Evolutionary conservation across 1,140 invertebrate species (phyloP).

Genomic region (Acromyrmex charruanus): DNA sequence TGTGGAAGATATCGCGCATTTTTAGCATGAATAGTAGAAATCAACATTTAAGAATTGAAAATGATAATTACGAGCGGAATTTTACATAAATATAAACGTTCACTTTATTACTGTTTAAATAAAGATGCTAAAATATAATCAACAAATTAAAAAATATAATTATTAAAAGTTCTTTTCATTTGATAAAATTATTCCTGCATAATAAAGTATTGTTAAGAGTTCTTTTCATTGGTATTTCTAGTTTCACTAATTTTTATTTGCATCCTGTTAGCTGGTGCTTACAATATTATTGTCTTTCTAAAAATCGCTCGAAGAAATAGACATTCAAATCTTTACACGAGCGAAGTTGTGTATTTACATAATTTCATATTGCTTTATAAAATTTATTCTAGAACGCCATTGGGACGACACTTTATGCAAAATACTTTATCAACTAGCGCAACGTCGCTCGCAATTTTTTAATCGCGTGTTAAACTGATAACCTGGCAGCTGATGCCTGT

Average conservation of each 20-base stretch:
- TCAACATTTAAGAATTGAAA: neutral
- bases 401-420: conserved; percentile 33
- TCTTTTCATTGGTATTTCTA: neutral
- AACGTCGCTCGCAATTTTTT: conserved; percentile 47
- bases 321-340: neutral
- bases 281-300: neutral
- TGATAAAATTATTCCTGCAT: too few species aligned
- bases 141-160: neutral
- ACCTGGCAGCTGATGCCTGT: conserved; percentile 16
- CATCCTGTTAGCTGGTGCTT: neutral
- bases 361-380: conserved; percentile 43
- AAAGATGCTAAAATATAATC: conserved; percentile 1
- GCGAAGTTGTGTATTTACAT: conserved; percentile 20
- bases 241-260: neutral
- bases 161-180: neutral
- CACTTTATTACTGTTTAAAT: neutral
- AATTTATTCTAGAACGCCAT: conserved; percentile 27
- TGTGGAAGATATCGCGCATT: neutral
- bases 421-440: conserved; percentile 7
- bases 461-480: conserved; percentile 48
- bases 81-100: neutral
- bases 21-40: conserved; percentile 1
- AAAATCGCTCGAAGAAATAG: conserved; percentile 10
- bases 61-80: conserved; percentile 10
- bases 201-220: neutral